Evolutionary conservation across 2,888 invertebrate genomes (phyloP), one percentile per base, ranked within the genome.

Genomic region (Zygaena filipendulae): DNA sequence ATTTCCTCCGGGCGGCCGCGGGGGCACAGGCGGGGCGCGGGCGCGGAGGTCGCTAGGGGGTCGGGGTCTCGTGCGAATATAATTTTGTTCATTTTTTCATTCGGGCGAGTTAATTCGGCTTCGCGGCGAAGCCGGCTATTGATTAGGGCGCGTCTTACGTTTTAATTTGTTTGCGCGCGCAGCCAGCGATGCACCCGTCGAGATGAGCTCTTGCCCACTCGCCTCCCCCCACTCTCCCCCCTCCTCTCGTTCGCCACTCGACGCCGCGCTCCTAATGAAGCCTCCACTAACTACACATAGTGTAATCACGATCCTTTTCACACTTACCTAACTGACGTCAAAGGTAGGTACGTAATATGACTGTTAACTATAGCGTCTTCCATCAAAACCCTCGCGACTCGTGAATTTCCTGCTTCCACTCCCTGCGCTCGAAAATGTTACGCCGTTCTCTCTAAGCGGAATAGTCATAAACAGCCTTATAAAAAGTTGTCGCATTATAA

Each of bases 31-130:
- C 45, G 47, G 45, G 42, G 41, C 43, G 41, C 35, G 35, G 43
- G 38, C 28, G 39, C 50, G n/a, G n/a, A n/a, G n/a, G n/a, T n/a
- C n/a, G n/a, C n/a, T n/a, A 6, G 16, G 61, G 70, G 66, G 55
- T 55, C 59, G 67, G 63, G 69, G 64, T 71, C 71, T 70, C 71
- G 74, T 75, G 75, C 75, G 77, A 77, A 79, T 79, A 79, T 79
- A 77, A 79, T 79, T 79, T 77, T 77, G 75, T 75, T 79, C 79
- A 79, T 77, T 79, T 79, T 79, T 77, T 77, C 69, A 77, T 79
- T 75, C 72, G 75, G 74, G 60, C 70, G 72, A 75, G 77, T 77
- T 77, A 79, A 77, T 79, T 77, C 77, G 67, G 69, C 74, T 75
- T 60, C 69, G 71, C 69, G 69, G 72, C 70, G 69, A 60, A 68